These are phyloP conservation scores for Lepidocyrtinus sp. DNA, from an alignment of 2,888 invertebrate species.

Conservation along the genomic window DNA sequence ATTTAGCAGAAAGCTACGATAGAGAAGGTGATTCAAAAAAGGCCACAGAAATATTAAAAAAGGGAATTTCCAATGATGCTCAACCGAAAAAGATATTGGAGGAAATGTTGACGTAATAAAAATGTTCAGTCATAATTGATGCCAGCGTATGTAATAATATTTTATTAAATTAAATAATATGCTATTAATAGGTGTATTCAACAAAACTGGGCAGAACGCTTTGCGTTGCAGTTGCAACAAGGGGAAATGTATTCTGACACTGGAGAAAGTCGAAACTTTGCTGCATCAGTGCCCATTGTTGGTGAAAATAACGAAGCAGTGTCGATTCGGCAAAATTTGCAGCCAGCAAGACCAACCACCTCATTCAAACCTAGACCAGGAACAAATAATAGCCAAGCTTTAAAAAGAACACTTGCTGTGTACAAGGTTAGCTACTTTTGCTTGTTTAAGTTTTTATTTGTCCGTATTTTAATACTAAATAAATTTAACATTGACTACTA, in stretches of 20 bases:
- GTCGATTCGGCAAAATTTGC: slow-evolving; percentile 57
- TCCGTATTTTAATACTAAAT: neutral
- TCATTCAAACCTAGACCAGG: neutral
- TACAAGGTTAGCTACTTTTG: no score
- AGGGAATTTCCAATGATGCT: slow-evolving; percentile 84
- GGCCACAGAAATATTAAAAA: slow-evolving; percentile 86
- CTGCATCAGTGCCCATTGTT: slow-evolving; percentile 58
- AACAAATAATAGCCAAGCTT: no score
- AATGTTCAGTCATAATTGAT: neutral
- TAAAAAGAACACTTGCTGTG: no score
- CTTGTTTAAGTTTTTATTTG: neutral
- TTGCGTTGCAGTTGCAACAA: slow-evolving; percentile 25
- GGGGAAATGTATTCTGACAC: neutral
- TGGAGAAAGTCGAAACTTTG: slow-evolving; percentile 56
- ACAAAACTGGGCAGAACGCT: slow-evolving; percentile 43
- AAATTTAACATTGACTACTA: neutral
- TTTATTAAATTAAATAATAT: neutral
- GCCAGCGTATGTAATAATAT: no score
- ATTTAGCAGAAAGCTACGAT: slow-evolving; percentile 93
- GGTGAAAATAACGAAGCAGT: slow-evolving; percentile 60
- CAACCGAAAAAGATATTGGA: slow-evolving; percentile 85
- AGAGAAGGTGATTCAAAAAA: slow-evolving; percentile 84
- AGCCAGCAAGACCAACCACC: slow-evolving; percentile 53
- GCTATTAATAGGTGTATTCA: slow-evolving; percentile 41
- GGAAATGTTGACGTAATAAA: slow-evolving; percentile 80